Conservation (phyloP, 2,888 invertebrate genomes). For the Ypsolopha sequella region DNA sequence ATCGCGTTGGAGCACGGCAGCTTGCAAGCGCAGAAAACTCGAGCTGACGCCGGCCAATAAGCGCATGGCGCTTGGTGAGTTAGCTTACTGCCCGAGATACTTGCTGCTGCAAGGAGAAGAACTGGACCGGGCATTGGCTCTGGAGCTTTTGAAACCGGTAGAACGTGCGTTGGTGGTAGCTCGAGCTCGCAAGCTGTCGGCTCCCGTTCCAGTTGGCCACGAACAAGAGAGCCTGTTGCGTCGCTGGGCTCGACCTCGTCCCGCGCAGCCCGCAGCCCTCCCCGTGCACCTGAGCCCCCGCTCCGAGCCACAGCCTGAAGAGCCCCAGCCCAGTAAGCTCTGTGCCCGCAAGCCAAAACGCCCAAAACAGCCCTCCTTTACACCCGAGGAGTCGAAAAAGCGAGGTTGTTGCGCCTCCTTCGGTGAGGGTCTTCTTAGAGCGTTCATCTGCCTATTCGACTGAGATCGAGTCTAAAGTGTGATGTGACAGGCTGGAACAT, state of each 20-base stretch:
- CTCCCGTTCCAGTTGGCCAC: constrained; percentile 55
- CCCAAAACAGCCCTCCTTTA: constrained; percentile 51
- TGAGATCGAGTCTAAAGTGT: constrained; percentile 23
- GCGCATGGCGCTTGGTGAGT: constrained; percentile 56
- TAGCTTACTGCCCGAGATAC: constrained; percentile 75
- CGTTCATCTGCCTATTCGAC: constrained; percentile 67
- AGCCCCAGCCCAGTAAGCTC: constrained; percentile 39
- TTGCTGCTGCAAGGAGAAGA: constrained; percentile 75
- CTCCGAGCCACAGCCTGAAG: constrained; percentile 41
- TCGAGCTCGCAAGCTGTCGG: constrained; percentile 48
- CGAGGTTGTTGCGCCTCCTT: constrained; percentile 62
- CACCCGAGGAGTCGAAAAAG: constrained; percentile 45
- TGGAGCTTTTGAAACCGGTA: constrained; percentile 57
- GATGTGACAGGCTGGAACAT: not conserved
- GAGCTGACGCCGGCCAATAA: constrained; percentile 56
- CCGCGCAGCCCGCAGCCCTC: constrained; percentile 46
- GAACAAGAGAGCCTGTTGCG: constrained; percentile 55
- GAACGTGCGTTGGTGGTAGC: constrained; percentile 55
- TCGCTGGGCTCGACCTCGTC: constrained; percentile 54
- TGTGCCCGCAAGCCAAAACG: constrained; percentile 45
- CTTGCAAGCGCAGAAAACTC: constrained; percentile 52
- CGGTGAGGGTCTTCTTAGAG: constrained; percentile 59
- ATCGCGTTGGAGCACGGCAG: constrained; percentile 63
- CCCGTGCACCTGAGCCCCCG: constrained; percentile 56
- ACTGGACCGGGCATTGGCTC: constrained; percentile 66